Evolutionary conservation across 2,113 vertebrate genomes (phyloP).

Genomic region (Acrocephalus arundinaceus): DNA sequence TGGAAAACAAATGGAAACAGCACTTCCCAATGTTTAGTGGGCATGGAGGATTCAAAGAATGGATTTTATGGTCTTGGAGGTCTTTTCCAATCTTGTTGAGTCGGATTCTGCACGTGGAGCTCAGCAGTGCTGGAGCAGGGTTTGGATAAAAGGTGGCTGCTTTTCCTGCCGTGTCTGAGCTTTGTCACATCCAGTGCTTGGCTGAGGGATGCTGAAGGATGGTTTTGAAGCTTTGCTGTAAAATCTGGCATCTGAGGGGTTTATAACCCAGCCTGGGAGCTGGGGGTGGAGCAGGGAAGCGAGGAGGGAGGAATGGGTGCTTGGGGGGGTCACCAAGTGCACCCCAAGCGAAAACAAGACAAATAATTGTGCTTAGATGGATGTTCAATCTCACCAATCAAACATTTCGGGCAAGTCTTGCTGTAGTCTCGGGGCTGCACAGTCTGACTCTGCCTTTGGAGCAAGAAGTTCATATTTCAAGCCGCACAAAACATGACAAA

Average conservation of each 20-base stretch:
- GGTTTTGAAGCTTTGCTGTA: not conserved
- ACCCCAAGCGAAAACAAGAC: not conserved
- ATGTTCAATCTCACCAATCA: not conserved
- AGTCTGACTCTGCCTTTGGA: not conserved
- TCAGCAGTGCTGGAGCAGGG: rapidly evolving
- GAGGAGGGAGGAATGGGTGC: not conserved
- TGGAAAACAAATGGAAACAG: rapidly evolving
- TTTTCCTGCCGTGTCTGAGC: rapidly evolving
- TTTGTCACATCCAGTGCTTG: not conserved
- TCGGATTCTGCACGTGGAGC: rapidly evolving
- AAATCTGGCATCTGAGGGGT: not conserved
- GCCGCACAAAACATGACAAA: not conserved
- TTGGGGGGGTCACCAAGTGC: not conserved
- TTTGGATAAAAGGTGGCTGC: rapidly evolving
- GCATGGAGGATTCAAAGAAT: not conserved
- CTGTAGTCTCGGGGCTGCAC: not conserved
- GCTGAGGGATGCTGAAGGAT: too few relatives aligned
- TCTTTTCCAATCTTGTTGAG: not conserved
- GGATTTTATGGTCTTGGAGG: not conserved
- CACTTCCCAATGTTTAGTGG: not conserved
- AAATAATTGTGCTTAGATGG: not conserved
- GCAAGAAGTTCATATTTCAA: not conserved
- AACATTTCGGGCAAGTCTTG: not conserved
- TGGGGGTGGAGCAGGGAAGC: not conserved
- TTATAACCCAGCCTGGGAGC: not conserved